A percentile compares a stretch with the other conserved stretches of the same genome.
These are phyloP conservation scores for Apostichopus japonicus DNA, from an alignment of 35 echinoderm and acorn worm species.

Conservation along the genomic window DNA sequence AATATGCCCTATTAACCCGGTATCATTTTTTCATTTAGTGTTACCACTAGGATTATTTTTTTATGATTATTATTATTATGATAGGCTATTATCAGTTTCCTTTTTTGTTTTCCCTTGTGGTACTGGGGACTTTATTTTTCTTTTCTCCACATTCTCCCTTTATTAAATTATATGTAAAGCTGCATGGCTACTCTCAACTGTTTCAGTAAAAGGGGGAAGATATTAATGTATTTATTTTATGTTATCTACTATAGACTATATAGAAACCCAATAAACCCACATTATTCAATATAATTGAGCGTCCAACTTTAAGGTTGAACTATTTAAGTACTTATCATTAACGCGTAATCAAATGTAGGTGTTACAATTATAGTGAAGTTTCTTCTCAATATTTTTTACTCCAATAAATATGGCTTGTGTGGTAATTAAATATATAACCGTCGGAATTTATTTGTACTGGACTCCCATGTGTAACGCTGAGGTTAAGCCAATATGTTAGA, in stretches of 20 bases:
- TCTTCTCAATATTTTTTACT: neutral
- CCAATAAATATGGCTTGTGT: neutral
- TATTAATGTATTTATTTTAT: too few species aligned
- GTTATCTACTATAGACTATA: too few species aligned
- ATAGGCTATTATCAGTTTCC: too few species aligned
- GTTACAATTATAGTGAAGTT: neutral
- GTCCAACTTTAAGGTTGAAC: neutral
- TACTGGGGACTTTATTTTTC: too few species aligned
- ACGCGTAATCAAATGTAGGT: neutral
- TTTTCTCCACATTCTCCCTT: too few species aligned
- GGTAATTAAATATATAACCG: neutral
- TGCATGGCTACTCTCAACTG: too few species aligned
- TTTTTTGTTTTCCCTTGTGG: neutral
- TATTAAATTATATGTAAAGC: too few species aligned
- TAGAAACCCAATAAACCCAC: too few species aligned
- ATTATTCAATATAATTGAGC: too few species aligned
- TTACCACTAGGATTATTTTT: too few species aligned
- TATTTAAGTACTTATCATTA: neutral
- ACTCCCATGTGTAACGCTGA: neutral
- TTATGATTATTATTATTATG: neutral
- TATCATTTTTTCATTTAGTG: neutral
- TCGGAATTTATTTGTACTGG: neutral
- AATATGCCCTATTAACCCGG: conserved; percentile 1
- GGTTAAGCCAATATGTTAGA: neutral
- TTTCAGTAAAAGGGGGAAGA: too few species aligned